Conservation (phyloP, 2,797 vertebrate species). For the Spheniscus humboldti region DNA sequence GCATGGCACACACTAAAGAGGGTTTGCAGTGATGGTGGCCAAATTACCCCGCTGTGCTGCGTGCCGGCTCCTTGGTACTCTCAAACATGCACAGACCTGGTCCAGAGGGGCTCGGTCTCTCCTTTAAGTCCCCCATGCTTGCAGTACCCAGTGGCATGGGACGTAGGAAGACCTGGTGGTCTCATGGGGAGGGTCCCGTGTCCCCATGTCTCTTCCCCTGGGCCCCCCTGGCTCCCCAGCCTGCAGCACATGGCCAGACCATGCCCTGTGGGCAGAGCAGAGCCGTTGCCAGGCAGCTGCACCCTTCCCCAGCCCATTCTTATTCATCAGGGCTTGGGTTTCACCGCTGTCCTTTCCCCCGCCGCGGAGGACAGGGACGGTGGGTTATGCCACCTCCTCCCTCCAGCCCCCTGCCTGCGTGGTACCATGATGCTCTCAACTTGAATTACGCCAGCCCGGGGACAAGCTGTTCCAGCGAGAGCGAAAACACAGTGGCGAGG, state of each 20-base stretch:
- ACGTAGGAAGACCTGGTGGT: not conserved
- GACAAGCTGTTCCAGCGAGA: constrained; percentile 11
- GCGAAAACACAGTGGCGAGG: not conserved
- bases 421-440: not conserved
- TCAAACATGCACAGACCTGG: too few species aligned
- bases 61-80: not conserved
- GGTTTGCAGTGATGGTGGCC: not conserved
- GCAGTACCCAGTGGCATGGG: fast-evolving
- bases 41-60: fast-evolving
- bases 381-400: not conserved
- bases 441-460: not conserved
- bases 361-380: fast-evolving
- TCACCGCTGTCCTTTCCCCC: not conserved
- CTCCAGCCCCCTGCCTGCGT: not conserved
- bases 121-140: not conserved
- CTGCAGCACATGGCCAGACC: too few species aligned
- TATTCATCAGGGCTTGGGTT: not conserved
- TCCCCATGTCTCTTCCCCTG: fast-evolving
- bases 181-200: fast-evolving
- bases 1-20: not conserved
- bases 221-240: not conserved
- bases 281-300: not conserved
- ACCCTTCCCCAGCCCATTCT: not conserved
- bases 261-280: not conserved
- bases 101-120: fast-evolving